Conservation (phyloP, 2,113 vertebrate species). For the Leiothrix lutea region DNA sequence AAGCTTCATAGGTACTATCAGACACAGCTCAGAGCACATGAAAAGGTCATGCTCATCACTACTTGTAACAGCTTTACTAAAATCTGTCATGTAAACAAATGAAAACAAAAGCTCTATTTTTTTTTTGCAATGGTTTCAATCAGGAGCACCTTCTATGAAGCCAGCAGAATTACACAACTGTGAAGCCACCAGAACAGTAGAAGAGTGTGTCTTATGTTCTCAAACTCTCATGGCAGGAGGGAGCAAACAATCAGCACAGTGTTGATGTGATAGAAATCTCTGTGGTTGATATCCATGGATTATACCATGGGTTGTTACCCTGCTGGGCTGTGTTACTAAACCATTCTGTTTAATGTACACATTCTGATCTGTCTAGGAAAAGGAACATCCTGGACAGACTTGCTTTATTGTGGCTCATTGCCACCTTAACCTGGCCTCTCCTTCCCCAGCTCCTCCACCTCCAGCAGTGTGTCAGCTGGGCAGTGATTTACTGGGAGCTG, state of each 20-base stretch:
- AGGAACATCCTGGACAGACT: not conserved
- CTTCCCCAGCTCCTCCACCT: not conserved
- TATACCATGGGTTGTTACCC: not conserved
- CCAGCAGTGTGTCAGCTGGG: not conserved
- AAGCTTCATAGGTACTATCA: not conserved
- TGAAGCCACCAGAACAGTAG: not conserved
- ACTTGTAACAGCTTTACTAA: not conserved
- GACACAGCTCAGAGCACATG: not conserved
- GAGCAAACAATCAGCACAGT: not conserved
- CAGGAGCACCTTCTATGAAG: not conserved
- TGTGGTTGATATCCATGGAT: not conserved
- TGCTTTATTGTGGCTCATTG: not conserved
- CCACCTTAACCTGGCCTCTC: not conserved
- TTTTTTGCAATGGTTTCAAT: not conserved
- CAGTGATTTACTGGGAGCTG: not conserved
- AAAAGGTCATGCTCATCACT: not conserved
- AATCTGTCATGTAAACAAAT: not conserved
- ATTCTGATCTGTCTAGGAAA: not conserved
- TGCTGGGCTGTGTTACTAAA: not conserved
- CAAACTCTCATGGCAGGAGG: not conserved
- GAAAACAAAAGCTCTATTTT: not conserved
- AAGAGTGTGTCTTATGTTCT: not conserved
- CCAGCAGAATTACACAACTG: too few relatives aligned
- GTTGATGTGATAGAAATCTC: not conserved
- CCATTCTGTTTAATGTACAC: not conserved